Evolutionary conservation across 2,113 vertebrate genomes (phyloP).

Genomic region (Ophiodon elongatus): DNA sequence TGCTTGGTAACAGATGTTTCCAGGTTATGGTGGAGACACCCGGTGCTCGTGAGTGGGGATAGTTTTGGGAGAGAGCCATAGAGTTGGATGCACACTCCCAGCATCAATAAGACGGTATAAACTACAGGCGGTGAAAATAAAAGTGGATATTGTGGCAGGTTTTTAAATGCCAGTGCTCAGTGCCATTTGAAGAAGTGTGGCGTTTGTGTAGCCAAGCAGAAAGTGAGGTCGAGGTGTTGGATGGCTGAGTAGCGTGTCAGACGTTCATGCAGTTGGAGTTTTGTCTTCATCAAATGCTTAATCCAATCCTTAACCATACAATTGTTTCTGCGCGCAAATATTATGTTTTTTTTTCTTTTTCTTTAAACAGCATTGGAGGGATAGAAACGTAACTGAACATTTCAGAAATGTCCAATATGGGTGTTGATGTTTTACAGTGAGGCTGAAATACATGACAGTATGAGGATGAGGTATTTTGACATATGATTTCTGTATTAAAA

Average conservation of each 20-base stretch:
- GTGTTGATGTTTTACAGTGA: neutral
- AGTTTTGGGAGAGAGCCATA: constrained; percentile 8
- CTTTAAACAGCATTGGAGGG: neutral
- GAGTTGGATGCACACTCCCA: neutral
- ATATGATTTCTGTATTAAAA: neutral
- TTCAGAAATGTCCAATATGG: neutral
- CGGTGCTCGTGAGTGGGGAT: neutral
- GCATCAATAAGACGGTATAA: neutral
- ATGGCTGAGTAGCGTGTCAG: neutral
- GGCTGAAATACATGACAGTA: neutral
- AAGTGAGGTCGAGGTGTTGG: neutral
- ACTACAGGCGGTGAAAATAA: neutral
- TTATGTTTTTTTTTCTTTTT: no score
- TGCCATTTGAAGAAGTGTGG: neutral
- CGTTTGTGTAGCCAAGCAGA: neutral
- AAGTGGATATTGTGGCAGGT: neutral
- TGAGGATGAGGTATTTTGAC: neutral
- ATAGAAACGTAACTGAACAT: neutral
- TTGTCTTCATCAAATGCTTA: neutral
- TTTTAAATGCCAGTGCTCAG: neutral
- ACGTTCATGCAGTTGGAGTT: no score
- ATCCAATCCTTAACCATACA: neutral
- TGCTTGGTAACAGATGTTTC: constrained; percentile 17
- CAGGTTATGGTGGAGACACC: constrained; percentile 2
- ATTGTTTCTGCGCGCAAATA: neutral